Evolutionary conservation across 2,797 vertebrate species (phyloP).

Genomic region (Fundulus diaphanus): DNA sequence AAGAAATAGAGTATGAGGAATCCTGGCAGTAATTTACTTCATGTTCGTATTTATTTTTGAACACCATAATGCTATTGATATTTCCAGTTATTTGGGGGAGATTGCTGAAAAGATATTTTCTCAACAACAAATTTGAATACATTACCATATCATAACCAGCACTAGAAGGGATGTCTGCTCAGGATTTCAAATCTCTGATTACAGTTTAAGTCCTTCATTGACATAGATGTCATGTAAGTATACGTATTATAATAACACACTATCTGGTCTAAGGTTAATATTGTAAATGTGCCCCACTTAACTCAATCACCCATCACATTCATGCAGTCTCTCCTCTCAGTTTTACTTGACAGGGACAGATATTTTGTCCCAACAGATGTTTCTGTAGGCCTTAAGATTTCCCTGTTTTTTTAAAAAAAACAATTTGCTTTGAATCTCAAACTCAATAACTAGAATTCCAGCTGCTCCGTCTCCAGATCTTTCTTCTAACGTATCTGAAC

Average conservation of each 20-base stretch:
- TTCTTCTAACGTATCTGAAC: background rate
- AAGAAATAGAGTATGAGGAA: background rate
- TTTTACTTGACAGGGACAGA: background rate
- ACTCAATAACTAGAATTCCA: too few relatives aligned
- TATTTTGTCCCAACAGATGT: background rate
- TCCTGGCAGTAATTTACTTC: background rate
- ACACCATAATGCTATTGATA: background rate
- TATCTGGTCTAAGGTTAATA: background rate
- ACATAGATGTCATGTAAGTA: background rate
- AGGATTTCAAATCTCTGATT: background rate
- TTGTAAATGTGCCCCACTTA: background rate
- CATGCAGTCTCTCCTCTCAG: background rate
- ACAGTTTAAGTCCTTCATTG: background rate
- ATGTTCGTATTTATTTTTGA: background rate
- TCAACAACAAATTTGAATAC: background rate
- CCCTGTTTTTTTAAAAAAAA: too few relatives aligned
- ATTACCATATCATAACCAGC: background rate
- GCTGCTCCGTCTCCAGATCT: too few relatives aligned
- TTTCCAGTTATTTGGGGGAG: background rate
- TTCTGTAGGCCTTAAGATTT: background rate
- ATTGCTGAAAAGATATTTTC: background rate
- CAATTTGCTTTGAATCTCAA: too few relatives aligned
- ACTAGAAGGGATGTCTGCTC: background rate
- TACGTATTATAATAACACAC: background rate
- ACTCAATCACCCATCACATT: background rate